Conservation (phyloP, 2,888 invertebrate genomes). For the Nycteola revayana region DNA sequence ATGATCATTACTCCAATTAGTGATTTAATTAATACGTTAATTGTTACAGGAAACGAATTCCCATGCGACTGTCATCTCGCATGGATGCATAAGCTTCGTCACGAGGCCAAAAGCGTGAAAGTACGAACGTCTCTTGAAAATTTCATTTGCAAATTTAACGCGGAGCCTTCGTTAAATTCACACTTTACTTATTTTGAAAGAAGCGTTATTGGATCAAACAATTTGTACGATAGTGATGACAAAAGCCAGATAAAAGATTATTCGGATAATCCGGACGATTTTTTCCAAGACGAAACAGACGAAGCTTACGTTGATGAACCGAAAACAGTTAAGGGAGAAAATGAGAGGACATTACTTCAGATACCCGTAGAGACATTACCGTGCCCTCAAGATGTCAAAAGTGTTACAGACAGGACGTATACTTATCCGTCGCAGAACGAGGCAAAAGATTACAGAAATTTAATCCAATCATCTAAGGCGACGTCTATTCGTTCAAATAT, state of each 20-base stretch:
- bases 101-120: constrained; percentile 88
- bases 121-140: constrained; percentile 87
- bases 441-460: constrained; percentile 75
- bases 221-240: constrained; percentile 59
- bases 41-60: constrained; percentile 90
- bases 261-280: constrained; percentile 58
- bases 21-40: constrained; percentile 46
- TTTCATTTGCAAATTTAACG: constrained; percentile 86
- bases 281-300: constrained; percentile 67
- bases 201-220: constrained; percentile 60
- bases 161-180: constrained; percentile 60
- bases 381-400: constrained; percentile 83
- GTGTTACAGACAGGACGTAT: constrained; percentile 81
- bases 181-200: constrained; percentile 71
- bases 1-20: constrained; percentile 46
- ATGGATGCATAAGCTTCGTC: constrained; percentile 90
- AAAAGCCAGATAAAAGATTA: constrained; percentile 63
- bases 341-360: constrained; percentile 75
- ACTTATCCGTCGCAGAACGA: constrained; percentile 82
- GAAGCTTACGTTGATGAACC: constrained; percentile 66
- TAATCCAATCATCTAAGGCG: constrained; percentile 56
- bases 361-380: constrained; percentile 82
- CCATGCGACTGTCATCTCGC: constrained; percentile 91
- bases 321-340: constrained; percentile 57
- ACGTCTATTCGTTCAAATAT: constrained; percentile 30